Evolutionary conservation across 2,113 vertebrate species (phyloP).

Genomic region (Cariama cristata): DNA sequence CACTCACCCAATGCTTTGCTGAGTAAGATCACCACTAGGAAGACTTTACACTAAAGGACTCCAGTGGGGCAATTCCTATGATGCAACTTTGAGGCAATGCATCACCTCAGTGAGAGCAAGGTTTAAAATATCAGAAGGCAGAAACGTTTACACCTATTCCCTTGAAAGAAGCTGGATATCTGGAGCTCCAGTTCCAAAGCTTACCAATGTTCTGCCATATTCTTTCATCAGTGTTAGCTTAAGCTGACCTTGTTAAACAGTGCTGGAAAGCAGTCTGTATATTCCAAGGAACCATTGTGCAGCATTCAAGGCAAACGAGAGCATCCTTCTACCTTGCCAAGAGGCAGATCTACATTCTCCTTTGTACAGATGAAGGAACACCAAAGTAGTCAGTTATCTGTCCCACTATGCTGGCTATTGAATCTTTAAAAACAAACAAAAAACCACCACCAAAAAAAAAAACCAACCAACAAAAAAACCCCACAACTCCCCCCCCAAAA

Average conservation of each 20-base stretch:
- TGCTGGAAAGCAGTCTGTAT: background rate
- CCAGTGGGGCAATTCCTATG: background rate
- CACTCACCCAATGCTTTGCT: background rate
- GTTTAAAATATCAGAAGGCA: background rate
- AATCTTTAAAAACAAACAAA: background rate
- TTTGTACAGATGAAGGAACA: background rate
- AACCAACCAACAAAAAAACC: background rate
- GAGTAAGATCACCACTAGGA: background rate
- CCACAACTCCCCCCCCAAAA: background rate
- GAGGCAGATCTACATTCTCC: background rate
- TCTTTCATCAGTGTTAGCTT: background rate
- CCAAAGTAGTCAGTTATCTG: background rate
- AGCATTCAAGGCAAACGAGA: background rate
- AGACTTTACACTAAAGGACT: background rate
- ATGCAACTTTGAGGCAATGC: background rate
- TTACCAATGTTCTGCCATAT: background rate
- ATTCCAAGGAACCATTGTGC: background rate
- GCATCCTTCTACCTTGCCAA: background rate
- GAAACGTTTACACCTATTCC: background rate
- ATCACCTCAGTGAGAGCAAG: background rate
- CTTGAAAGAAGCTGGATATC: background rate
- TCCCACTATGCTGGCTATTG: background rate
- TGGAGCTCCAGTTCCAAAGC: background rate
- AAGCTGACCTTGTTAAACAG: background rate
- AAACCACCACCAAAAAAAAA: background rate